Evolutionary conservation across 1,140 invertebrate species (phyloP), one percentile per base, ranked within the genome.

Genomic region (Pentalonia nigronervosa): DNA sequence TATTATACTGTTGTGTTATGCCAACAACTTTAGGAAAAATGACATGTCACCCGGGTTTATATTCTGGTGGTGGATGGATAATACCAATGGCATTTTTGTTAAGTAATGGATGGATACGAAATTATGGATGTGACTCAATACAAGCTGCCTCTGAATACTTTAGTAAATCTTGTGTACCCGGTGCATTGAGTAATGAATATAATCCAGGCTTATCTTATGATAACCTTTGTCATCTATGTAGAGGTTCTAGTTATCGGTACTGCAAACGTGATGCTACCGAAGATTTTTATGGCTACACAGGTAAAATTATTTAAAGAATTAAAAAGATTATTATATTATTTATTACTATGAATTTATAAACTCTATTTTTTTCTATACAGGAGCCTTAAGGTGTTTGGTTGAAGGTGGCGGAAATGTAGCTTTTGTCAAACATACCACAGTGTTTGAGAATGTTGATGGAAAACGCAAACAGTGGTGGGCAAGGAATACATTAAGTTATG

Each of bases 331-430:
- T 90, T 76, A 21, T 34, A 60, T 25, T 36, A 56, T 30, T 34
- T 53, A 90, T 34, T n/a, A 14, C 56, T 53, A 91, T 56, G 30
- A 20, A 81, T 93, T 30, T 84, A 89, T 50, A 53, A 56, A 84
- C 45, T 50, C 0, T 94, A 93, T 93, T 83, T 76, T 90, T 14
- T 14, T 2, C 34, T 30, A 92, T 94, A 36, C 94, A 96, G 96
- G 99, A 90, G 98, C 99, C 0, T 97, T 99, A 94, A 96, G 98
- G 88, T 99, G 99, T 95, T 96, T 99, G 60, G 98, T 99, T 2
- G 99, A 99, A 95, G 98, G 98, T 25, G 98, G 98, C 30, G 99
- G 98, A 7, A 97, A 99, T 95, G 98, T 99, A 30, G 98, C 99
- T 0, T 99, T 99, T 95, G 97, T 99, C 2, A 98, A 98, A 94